Evolutionary conservation across 2,888 invertebrate species (phyloP), one percentile per base, ranked within the genome.

Genomic region (Pharmacophagus antenor): DNA sequence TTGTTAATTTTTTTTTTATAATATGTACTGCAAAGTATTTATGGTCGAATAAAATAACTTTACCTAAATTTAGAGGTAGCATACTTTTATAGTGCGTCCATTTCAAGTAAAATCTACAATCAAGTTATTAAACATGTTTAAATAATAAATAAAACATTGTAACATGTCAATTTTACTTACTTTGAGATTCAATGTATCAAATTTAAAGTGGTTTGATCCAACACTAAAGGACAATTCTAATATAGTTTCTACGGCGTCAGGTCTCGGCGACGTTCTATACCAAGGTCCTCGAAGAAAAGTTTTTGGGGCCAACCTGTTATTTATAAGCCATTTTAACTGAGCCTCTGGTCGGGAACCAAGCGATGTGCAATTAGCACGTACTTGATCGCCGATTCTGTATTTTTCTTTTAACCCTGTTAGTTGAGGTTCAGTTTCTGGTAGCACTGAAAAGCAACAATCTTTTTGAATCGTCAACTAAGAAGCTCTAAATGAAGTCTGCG

Each of bases 151-250:
- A 25, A 25, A 3, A 25, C 7, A 15, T 15, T 8, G 2, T 31
- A 15, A 3, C 23, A 15, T 31, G 31, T 31, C 12, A 55, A 12
- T 44, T 20, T 18, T 1, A 76, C 80, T 76, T 75, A 93, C 93
- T 92, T 95, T 96, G 67, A 97, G 88, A 84, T 94, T 95, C 93
- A 97, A 93, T 80, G 95, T 94, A 69, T 95, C 95, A 65, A 93
- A 87, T 74, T 93, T 92, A 85, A 96, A 96, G 88, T 96, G 95
- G 73, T 93, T 92, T 66, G 92, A 91, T 66, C 92, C 92, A 64
- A 95, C 94, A 67, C 91, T 92, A 82, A 96, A 97, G 77, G 94
- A 94, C 64, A 97, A 87, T 63, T 95, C 95, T 51, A 96, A 83
- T 48, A 93, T 93, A 4, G 95, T 94, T 65, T 95, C 95, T 73